Conservation (phyloP, 2,797 vertebrate genomes). For the Heterohyrax brucei region DNA sequence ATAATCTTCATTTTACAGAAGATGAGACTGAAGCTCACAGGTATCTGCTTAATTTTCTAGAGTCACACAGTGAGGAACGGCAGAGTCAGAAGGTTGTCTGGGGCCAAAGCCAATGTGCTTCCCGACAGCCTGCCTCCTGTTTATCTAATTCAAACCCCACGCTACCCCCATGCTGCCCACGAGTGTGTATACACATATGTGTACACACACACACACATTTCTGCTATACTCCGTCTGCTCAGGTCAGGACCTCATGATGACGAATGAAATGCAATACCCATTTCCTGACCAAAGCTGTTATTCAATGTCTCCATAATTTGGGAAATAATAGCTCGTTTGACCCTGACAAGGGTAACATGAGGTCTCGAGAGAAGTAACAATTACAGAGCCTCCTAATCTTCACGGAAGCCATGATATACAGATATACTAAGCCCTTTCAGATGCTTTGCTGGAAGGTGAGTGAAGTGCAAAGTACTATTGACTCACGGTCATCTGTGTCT, state of each 20-base stretch:
- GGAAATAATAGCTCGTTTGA: constrained; percentile 37
- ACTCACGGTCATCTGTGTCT: background rate
- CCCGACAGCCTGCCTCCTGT: background rate
- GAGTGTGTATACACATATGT: background rate
- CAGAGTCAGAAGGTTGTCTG: background rate
- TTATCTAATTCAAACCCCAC: background rate
- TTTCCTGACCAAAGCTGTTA: constrained; percentile 51
- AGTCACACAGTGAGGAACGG: background rate
- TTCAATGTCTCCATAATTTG: background rate
- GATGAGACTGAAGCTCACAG: background rate
- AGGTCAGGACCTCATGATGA: background rate
- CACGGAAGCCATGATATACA: background rate
- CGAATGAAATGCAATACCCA: background rate
- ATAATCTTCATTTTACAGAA: constrained; percentile 33
- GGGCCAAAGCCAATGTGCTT: background rate
- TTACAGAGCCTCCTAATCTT: background rate
- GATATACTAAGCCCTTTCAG: constrained; percentile 62
- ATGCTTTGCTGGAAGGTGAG: constrained; percentile 72
- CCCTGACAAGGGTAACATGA: background rate
- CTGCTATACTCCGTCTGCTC: background rate
- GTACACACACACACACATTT: background rate
- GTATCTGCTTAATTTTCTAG: constrained; percentile 37
- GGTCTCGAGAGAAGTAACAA: background rate
- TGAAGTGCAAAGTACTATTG: constrained; percentile 68
- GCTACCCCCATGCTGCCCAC: background rate